Evolutionary conservation across 2,797 vertebrate species (phyloP).

Genomic region (Rhadinocentrus ornatus): DNA sequence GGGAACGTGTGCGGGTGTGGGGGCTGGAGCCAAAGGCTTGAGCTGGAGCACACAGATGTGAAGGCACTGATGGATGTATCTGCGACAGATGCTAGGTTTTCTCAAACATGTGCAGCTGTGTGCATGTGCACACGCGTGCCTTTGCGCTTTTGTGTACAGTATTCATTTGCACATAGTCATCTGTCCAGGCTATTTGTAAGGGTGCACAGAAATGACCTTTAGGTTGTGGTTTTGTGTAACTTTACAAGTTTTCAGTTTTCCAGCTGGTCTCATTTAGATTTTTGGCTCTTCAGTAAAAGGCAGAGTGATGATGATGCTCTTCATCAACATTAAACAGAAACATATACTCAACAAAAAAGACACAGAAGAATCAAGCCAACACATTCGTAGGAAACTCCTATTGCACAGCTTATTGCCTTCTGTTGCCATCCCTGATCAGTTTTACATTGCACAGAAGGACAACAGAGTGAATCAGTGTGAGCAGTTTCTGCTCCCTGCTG

Average conservation of each 20-base stretch:
- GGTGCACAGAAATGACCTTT: background rate
- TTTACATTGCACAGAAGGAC: constrained; percentile 50
- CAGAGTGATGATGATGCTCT: constrained; percentile 14
- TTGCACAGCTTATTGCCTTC: constrained; percentile 21
- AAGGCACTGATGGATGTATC: constrained; percentile 80
- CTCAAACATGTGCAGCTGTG: constrained; percentile 73
- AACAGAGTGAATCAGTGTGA: constrained; percentile 53
- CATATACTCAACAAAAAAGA: constrained; percentile 7
- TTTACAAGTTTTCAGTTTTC: constrained; percentile 2
- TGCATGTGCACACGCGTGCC: constrained; percentile 51
- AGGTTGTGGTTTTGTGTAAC: constrained; percentile 12
- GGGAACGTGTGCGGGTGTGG: constrained; percentile 63
- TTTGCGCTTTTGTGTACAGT: constrained; percentile 34
- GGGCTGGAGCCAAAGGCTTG: constrained; percentile 56
- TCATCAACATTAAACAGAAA: constrained; percentile 30
- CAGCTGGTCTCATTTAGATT: constrained; percentile 24
- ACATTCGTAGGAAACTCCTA: constrained; percentile 22
- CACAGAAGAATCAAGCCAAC: constrained; percentile 9
- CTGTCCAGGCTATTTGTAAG: constrained; percentile 12
- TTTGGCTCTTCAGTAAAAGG: constrained; percentile 23
- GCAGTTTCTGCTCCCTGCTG: constrained; percentile 38
- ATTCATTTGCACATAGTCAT: constrained; percentile 18
- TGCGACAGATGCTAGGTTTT: constrained; percentile 76
- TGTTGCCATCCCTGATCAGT: constrained; percentile 21
- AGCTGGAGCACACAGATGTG: constrained; percentile 80